These are phyloP conservation scores for Thamnophis sirtalis DNA, from an alignment of 2,113 vertebrate genomes.

Conservation along the genomic window DNA sequence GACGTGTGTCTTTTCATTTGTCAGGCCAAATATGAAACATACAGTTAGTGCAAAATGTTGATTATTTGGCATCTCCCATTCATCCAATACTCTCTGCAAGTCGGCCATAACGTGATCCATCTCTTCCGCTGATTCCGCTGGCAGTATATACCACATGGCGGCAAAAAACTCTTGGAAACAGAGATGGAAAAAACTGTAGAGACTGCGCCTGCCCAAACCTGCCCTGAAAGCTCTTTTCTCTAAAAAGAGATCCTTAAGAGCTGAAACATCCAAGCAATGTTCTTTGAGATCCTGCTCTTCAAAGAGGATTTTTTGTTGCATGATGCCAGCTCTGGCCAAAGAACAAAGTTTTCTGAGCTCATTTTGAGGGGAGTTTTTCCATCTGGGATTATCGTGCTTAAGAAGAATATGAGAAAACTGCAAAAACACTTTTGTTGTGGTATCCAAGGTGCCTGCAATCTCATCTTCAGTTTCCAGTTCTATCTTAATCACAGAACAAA, in stretches of 20 bases:
- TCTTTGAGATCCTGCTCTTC: slow-evolving; percentile 19
- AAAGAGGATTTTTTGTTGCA: slow-evolving; percentile 18
- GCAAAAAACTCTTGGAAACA: slow-evolving; percentile 53
- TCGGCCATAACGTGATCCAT: neutral
- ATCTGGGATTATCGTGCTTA: neutral
- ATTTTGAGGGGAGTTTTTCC: neutral
- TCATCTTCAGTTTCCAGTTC: slow-evolving; percentile 11
- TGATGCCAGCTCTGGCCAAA: slow-evolving; percentile 9
- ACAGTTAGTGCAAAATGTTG: slow-evolving; percentile 3
- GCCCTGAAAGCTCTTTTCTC: slow-evolving; percentile 13
- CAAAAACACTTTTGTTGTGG: slow-evolving; percentile 21
- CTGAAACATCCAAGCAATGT: neutral
- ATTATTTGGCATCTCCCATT: neutral
- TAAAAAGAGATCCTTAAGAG: slow-evolving; percentile 35
- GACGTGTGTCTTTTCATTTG: neutral
- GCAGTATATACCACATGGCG: slow-evolving; percentile 25
- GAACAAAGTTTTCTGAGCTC: slow-evolving; percentile 7
- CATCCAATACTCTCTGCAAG: neutral
- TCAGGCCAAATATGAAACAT: slow-evolving; percentile 30
- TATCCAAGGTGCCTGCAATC: slow-evolving; percentile 8
- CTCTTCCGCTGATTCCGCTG: neutral
- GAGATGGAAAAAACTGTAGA: slow-evolving; percentile 49
- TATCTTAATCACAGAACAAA: slow-evolving; percentile 25
- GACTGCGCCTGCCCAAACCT: neutral
- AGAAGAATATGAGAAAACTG: slow-evolving; percentile 5